Conservation (phyloP, 2,113 vertebrate species). For the Solea senegalensis region DNA sequence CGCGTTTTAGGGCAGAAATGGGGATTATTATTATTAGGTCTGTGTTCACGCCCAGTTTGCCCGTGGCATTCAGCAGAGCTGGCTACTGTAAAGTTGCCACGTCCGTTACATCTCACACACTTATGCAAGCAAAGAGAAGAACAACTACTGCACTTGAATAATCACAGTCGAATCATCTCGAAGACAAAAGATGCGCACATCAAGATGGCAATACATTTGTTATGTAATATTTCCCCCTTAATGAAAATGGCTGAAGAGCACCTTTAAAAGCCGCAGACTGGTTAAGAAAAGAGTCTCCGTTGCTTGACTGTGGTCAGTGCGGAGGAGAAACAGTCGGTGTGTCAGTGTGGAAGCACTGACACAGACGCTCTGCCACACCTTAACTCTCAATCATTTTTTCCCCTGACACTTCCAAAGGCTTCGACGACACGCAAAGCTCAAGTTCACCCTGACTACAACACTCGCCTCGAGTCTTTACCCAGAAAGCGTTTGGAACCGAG, state of each 20-base stretch:
- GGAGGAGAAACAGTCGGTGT: conserved; percentile 11
- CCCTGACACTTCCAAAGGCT: conserved; percentile 68
- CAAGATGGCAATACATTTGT: conserved; percentile 57
- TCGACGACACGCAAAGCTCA: conserved; percentile 52
- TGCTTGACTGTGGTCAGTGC: background rate
- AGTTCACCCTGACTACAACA: conserved; percentile 33
- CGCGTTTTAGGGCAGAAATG: background rate
- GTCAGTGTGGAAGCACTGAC: conserved; percentile 22
- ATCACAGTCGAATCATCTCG: conserved; percentile 30
- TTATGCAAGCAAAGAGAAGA: conserved; percentile 22
- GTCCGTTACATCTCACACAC: conserved; percentile 59
- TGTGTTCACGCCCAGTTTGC: conserved; percentile 69
- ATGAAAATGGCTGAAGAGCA: conserved; percentile 45
- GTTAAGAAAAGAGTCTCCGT: background rate
- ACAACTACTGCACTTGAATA: conserved; percentile 29
- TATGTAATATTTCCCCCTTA: conserved; percentile 64
- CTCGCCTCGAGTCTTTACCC: background rate
- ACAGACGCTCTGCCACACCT: conserved; percentile 81
- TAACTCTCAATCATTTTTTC: conserved; percentile 78
- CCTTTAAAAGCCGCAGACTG: conserved; percentile 7
- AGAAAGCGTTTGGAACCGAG: background rate
- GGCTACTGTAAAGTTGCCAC: conserved; percentile 77
- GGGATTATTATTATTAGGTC: conserved; percentile 28
- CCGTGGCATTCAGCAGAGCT: conserved; percentile 58
- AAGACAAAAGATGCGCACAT: conserved; percentile 43